These are phyloP conservation scores for Microctenopoma stevenorrisi DNA, from an alignment of 2,797 vertebrate genomes.

Conservation along the genomic window DNA sequence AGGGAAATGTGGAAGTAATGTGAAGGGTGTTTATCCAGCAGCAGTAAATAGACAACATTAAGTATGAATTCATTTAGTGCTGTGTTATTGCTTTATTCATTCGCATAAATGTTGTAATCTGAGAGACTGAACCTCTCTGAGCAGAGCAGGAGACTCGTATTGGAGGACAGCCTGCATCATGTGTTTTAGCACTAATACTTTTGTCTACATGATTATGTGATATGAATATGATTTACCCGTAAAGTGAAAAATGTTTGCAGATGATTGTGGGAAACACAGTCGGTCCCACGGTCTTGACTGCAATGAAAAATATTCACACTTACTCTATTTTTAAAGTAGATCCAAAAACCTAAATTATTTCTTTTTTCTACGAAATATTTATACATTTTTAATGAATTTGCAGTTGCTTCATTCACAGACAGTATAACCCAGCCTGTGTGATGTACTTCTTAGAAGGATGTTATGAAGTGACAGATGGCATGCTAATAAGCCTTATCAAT, in stretches of 20 bases:
- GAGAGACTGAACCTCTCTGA: constrained; percentile 10
- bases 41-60: neutral
- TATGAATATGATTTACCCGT: constrained; percentile 5
- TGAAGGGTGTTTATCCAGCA: neutral
- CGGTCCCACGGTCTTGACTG: neutral
- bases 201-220: neutral
- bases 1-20: neutral
- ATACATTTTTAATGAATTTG: neutral
- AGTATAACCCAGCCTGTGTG: constrained; percentile 2
- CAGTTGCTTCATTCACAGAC: constrained; percentile 15
- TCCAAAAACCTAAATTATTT: neutral
- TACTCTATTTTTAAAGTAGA: neutral
- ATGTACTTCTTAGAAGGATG: constrained; percentile 22
- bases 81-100: neutral
- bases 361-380: neutral
- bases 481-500: constrained; percentile 40
- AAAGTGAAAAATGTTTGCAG: neutral
- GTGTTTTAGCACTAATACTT: constrained; percentile 2
- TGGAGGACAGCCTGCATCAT: neutral
- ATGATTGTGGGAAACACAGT: neutral
- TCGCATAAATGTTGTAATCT: neutral
- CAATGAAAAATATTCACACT: neutral
- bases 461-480: constrained; percentile 57
- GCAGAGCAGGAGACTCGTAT: constrained; percentile 1
- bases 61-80: neutral